phyloP scores from a whole-genome alignment of 2,888 invertebrate genomes.

The Callimorpha dominula region DNA sequence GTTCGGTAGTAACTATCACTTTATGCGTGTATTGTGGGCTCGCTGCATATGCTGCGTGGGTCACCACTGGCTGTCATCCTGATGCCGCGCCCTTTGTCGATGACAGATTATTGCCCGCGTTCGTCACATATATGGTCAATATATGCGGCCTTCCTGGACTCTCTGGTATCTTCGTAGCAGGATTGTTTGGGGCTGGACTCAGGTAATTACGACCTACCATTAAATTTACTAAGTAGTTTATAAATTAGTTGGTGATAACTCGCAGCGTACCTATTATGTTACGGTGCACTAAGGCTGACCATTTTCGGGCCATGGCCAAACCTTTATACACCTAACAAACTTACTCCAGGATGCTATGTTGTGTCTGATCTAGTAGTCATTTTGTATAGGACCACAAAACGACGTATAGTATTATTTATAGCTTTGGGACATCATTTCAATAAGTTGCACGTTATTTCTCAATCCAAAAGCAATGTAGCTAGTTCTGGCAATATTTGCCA shows the following conservation, averaged over 20 bases:
- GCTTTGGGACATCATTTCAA: too few relatives aligned
- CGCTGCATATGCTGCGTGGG: slow-evolving; percentile 89
- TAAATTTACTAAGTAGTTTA: background rate
- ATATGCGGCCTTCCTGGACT: slow-evolving; percentile 89
- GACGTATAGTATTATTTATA: too few relatives aligned
- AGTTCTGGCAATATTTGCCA: too few relatives aligned
- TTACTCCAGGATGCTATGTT: too few relatives aligned
- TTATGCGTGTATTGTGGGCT: slow-evolving; percentile 92
- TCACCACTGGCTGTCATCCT: slow-evolving; percentile 89
- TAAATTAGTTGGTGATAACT: background rate
- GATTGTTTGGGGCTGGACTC: slow-evolving; percentile 95
- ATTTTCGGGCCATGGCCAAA: too few relatives aligned
- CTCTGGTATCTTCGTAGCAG: slow-evolving; percentile 95
- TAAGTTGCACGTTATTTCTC: too few relatives aligned
- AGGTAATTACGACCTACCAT: slow-evolving; percentile 81
- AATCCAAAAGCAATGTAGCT: too few relatives aligned
- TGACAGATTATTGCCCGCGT: slow-evolving; percentile 93
- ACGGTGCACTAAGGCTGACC: too few relatives aligned
- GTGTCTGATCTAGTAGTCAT: too few relatives aligned
- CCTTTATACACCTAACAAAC: too few relatives aligned
- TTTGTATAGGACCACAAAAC: too few relatives aligned
- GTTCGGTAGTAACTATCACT: slow-evolving; percentile 89
- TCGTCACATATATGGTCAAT: slow-evolving; percentile 92
- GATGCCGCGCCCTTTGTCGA: slow-evolving; percentile 87
- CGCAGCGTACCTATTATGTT: too few relatives aligned